Evolutionary conservation across 2,888 invertebrate species (phyloP), one percentile per base, ranked within the genome.

Genomic region (Saturnia japonica): DNA sequence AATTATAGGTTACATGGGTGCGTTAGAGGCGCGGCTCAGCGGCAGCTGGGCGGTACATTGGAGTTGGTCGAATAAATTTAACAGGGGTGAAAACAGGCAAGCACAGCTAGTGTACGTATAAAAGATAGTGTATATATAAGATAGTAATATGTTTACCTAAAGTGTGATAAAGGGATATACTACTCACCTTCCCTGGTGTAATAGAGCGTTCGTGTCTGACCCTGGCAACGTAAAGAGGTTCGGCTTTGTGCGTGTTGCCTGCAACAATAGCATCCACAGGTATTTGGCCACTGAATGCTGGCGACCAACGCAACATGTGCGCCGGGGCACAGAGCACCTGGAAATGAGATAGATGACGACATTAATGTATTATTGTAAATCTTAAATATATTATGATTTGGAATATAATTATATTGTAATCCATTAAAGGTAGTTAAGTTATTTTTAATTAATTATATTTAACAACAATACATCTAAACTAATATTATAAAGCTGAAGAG

Each of bases 131-230:
- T 47, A 22, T 8, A 22, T 22, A 22, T 54, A 54, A 54, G 54
- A 8, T 11, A 22, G 22, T 54, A n/a, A 54, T 54, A 54, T 54
- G 8, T 6, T 8, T 54, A 11, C 8, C 0, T 54, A 22, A 22
- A 8, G 22, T 54, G 28, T 45, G 16, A 68, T 34, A 25, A 14
- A 1, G 64, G 12, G 19, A n/a, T 22, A 45, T 57, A n/a, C 54
- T 25, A 76, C 75, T 76, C 77, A 95, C 92, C 87, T 95, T 95
- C 72, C 95, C 95, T n/a, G 95, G 95, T 16, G 95, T 92, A 64
- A 94, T 75, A 25, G 94, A 95, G 12, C 90, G 91, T 74, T 89
- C 86, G 77, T 95, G 94, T 28, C 82, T 84, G 0, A 91, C 94
- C 72, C 95, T 84, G 34, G 94, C 95, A 12, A 95, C 90, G 79